A percentile compares a stretch with the other conserved stretches of the same genome.
Conservation (phyloP, 2,113 vertebrate genomes). For the Platichthys flesus region DNA sequence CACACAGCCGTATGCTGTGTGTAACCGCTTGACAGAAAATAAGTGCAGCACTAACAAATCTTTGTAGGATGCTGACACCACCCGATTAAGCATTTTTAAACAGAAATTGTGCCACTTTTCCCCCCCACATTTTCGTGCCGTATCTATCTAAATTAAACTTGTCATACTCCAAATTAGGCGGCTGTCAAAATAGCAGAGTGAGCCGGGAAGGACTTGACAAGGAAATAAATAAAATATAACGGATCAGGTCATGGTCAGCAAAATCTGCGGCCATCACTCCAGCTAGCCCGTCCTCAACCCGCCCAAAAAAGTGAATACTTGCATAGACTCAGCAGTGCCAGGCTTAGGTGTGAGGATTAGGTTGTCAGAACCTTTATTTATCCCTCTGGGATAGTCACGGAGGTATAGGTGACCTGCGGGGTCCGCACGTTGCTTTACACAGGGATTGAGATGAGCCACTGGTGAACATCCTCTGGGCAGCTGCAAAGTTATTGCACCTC, state of each 20-base stretch:
- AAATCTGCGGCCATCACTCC: conserved; percentile 25
- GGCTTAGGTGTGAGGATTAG: conserved; percentile 57
- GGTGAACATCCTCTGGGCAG: conserved; percentile 27
- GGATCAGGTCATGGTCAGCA: conserved; percentile 67
- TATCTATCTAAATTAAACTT: conserved; percentile 76
- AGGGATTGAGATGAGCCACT: conserved; percentile 24
- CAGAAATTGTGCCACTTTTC: conserved; percentile 51
- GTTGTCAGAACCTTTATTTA: conserved; percentile 7
- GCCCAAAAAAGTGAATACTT: conserved; percentile 29
- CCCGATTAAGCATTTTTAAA: conserved; percentile 63
- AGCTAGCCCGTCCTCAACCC: conserved; percentile 2
- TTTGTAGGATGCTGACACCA: conserved; percentile 67
- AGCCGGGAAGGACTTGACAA: conserved; percentile 60
- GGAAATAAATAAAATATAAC: conserved; percentile 75
- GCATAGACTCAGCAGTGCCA: conserved; percentile 26
- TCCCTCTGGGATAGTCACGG: background rate
- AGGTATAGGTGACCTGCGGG: conserved; percentile 24
- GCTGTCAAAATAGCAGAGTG: conserved; percentile 70
- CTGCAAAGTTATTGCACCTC: conserved; percentile 31
- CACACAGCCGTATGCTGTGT: conserved; percentile 8
- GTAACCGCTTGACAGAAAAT: conserved; percentile 52
- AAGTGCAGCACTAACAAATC: conserved; percentile 65
- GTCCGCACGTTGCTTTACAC: conserved; percentile 15
- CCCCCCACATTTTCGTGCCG: conserved; percentile 28
- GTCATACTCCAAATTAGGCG: conserved; percentile 71